phyloP scores from a whole-genome alignment of 2,113 vertebrate species.

The Atherinomorus stipes region DNA sequence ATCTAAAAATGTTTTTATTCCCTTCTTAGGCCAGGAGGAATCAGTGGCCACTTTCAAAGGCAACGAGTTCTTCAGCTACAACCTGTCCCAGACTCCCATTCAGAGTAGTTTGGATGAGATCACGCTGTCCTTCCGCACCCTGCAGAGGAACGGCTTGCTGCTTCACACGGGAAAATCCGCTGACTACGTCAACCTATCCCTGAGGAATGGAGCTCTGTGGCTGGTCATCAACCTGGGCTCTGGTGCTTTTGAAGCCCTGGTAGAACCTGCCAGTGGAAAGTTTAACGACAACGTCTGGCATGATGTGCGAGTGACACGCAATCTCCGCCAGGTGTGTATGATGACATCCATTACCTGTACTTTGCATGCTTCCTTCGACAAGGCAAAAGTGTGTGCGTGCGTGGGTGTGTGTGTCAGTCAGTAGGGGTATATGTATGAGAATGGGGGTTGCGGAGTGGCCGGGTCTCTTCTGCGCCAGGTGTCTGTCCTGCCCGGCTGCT shows the following conservation, averaged over 20 bases:
- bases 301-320: constrained; percentile 92
- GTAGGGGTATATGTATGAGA: too few species aligned
- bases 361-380: not conserved
- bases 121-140: constrained; percentile 93
- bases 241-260: constrained; percentile 94
- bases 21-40: constrained; percentile 88
- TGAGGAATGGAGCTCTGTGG: constrained; percentile 93
- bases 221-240: constrained; percentile 97
- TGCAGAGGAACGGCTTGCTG: constrained; percentile 93
- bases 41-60: constrained; percentile 95
- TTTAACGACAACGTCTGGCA: constrained; percentile 96
- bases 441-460: too few species aligned
- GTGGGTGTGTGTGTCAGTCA: too few species aligned
- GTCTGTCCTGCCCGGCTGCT: too few species aligned
- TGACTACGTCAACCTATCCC: constrained; percentile 95
- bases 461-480: too few species aligned
- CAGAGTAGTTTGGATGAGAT: constrained; percentile 98
- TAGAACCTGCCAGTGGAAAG: constrained; percentile 93
- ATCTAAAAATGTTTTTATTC: constrained; percentile 53
- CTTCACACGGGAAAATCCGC: constrained; percentile 95
- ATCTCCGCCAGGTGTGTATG: constrained; percentile 92
- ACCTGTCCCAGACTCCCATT: constrained; percentile 94
- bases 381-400: too few species aligned
- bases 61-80: constrained; percentile 97
- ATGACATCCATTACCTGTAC: not conserved